phyloP scores from a whole-genome alignment of 2,113 vertebrate genomes.

The Cyrtonyx montezumae region DNA sequence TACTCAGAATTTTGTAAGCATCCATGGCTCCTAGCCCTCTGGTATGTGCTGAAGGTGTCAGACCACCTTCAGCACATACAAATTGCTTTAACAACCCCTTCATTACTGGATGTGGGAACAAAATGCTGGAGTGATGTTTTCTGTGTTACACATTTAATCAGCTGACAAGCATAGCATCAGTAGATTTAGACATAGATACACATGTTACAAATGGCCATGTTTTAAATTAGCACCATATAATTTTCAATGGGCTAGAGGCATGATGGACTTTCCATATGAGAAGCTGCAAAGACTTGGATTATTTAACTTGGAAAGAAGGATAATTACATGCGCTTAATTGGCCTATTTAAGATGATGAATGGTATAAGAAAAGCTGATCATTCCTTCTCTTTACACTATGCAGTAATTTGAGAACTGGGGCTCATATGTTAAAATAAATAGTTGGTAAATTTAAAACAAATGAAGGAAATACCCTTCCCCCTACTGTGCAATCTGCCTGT shows the following conservation, averaged over 20 bases:
- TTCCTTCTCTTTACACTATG: constrained; percentile 37
- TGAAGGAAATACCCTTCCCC: constrained; percentile 29
- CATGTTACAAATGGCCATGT: constrained; percentile 12
- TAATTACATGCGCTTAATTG: constrained; percentile 65
- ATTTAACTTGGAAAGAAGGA: constrained; percentile 68
- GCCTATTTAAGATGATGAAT: constrained; percentile 70
- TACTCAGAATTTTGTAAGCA: not conserved
- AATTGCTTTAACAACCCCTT: not conserved
- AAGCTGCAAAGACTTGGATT: constrained; percentile 66
- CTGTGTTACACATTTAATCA: constrained; percentile 23
- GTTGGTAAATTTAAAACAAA: constrained; percentile 68
- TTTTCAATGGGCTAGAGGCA: constrained; percentile 25
- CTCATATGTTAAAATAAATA: constrained; percentile 63
- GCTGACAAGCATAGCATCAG: not conserved
- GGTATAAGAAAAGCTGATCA: constrained; percentile 57
- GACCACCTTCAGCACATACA: not conserved
- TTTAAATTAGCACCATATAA: constrained; percentile 59
- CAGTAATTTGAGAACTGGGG: constrained; percentile 45
- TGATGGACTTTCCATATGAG: constrained; percentile 65
- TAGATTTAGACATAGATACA: not conserved
- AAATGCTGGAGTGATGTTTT: not conserved
- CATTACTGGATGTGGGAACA: not conserved
- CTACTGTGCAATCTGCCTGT: not conserved
- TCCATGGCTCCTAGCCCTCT: accelerated
- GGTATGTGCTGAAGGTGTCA: not conserved